Evolutionary conservation across 1,140 invertebrate genomes (phyloP).

Genomic region (Trypoxylus dichotomus): DNA sequence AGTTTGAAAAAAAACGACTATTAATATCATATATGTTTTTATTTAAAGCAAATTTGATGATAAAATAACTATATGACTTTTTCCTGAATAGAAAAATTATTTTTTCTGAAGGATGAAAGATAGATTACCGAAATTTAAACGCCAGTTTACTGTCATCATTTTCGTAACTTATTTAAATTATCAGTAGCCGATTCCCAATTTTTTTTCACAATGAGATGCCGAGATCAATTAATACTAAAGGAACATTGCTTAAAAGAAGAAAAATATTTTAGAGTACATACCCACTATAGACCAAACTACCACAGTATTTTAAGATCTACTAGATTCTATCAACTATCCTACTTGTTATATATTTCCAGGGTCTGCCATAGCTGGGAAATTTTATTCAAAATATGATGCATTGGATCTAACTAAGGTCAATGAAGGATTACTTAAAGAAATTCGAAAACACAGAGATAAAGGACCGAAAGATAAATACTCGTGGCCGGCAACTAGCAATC

Average conservation of each 20-base stretch:
- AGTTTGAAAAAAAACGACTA: too few species aligned
- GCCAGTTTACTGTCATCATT: slow-evolving; percentile 2
- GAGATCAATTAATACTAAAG: slow-evolving; percentile 39
- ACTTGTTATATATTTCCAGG: slow-evolving; percentile 31
- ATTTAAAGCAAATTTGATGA: too few species aligned
- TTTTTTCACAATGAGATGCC: background rate
- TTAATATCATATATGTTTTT: too few species aligned
- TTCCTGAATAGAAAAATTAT: too few species aligned
- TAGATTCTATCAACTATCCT: background rate
- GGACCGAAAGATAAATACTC: slow-evolving; percentile 39
- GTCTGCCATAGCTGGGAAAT: slow-evolving; percentile 41
- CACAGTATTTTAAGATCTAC: slow-evolving; percentile 33
- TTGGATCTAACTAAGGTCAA: slow-evolving; percentile 34
- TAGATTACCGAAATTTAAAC: background rate
- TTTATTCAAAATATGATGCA: slow-evolving; percentile 46
- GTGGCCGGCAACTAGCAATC: slow-evolving; percentile 45
- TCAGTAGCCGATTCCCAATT: background rate
- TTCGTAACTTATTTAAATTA: background rate
- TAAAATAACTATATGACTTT: too few species aligned
- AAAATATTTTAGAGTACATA: slow-evolving; percentile 42
- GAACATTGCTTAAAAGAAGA: slow-evolving; percentile 43
- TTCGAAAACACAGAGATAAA: slow-evolving; percentile 39
- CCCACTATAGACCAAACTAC: slow-evolving; percentile 41
- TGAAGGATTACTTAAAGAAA: slow-evolving; percentile 37
- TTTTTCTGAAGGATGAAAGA: too few species aligned